Evolutionary conservation across 2,888 invertebrate species (phyloP).

Genomic region (Drosophila nigritarsus): DNA sequence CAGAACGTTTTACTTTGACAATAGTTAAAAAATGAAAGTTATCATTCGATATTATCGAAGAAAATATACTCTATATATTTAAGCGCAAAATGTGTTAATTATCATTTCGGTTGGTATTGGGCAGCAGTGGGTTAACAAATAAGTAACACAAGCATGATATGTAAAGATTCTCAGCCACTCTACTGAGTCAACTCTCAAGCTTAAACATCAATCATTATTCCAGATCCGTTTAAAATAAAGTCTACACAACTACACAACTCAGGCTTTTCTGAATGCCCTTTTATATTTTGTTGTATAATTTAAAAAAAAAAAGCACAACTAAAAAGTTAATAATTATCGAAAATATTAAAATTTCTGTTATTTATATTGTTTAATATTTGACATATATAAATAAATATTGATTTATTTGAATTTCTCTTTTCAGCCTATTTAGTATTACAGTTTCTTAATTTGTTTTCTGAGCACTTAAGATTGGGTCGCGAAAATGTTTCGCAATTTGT

Average conservation of each 20-base stretch:
- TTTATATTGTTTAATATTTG: not conserved
- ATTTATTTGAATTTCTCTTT: conserved; percentile 38
- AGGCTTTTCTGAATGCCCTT: not conserved
- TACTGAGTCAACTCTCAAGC: not conserved
- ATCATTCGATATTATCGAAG: not conserved
- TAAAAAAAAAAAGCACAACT: not conserved
- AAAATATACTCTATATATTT: not conserved
- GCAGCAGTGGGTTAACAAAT: not conserved
- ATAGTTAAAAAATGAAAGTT: not conserved
- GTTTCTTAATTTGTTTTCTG: conserved; percentile 4
- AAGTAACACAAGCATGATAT: not conserved
- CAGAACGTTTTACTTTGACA: not conserved
- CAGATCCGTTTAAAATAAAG: too few species aligned
- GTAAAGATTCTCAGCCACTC: not conserved
- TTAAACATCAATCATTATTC: not conserved
- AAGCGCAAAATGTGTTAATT: not conserved
- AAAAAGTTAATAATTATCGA: not conserved
- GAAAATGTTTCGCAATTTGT: conserved; percentile 84
- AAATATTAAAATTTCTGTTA: not conserved
- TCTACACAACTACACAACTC: too few species aligned
- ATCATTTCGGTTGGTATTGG: not conserved
- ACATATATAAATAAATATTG: not conserved
- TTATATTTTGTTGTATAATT: not conserved
- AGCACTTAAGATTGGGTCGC: conserved; percentile 18
- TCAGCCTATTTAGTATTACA: conserved; percentile 16